Evolutionary conservation across 2,797 vertebrate species (phyloP).

Genomic region (Phataginus tricuspis): DNA sequence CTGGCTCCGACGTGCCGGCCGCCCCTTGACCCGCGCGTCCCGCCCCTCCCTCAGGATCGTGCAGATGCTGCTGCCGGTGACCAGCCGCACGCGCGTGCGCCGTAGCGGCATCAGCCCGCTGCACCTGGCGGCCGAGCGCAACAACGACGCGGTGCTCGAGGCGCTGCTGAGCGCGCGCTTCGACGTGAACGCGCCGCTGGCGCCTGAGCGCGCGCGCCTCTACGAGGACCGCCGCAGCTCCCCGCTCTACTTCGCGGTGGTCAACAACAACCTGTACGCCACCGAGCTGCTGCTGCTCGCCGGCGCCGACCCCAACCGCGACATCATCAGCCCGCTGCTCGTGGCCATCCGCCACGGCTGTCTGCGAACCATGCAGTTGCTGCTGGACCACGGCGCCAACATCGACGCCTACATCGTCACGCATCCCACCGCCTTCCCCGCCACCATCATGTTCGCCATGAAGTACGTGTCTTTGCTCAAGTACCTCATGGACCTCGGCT

Average conservation of each 20-base stretch:
- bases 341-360: slow-evolving; percentile 93
- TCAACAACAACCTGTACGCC: slow-evolving; percentile 92
- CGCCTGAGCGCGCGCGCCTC: slow-evolving; percentile 88
- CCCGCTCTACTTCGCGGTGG: slow-evolving; percentile 92
- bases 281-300: slow-evolving; percentile 90
- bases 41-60: slow-evolving; percentile 88
- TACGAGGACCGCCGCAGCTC: slow-evolving; percentile 95
- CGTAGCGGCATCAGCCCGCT: slow-evolving; percentile 95
- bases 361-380: slow-evolving; percentile 88
- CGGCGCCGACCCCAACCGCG: slow-evolving; percentile 93
- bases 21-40: background rate
- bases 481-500: slow-evolving; percentile 94
- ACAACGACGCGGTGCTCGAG: slow-evolving; percentile 91
- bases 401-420: slow-evolving; percentile 91
- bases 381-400: slow-evolving; percentile 93
- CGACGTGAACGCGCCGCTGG: slow-evolving; percentile 92
- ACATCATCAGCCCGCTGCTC: slow-evolving; percentile 92
- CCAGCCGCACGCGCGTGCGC: slow-evolving; percentile 91
- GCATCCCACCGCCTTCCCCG: slow-evolving; percentile 94
- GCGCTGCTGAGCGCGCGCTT: slow-evolving; percentile 91
- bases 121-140: slow-evolving; percentile 93
- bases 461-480: slow-evolving; percentile 93
- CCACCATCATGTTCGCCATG: slow-evolving; percentile 95
- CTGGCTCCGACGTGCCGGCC: background rate
- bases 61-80: slow-evolving; percentile 92